Base-by-base conservation (phyloP, 2,888 invertebrate genomes). In the Ectemnius lituratus region DNA sequence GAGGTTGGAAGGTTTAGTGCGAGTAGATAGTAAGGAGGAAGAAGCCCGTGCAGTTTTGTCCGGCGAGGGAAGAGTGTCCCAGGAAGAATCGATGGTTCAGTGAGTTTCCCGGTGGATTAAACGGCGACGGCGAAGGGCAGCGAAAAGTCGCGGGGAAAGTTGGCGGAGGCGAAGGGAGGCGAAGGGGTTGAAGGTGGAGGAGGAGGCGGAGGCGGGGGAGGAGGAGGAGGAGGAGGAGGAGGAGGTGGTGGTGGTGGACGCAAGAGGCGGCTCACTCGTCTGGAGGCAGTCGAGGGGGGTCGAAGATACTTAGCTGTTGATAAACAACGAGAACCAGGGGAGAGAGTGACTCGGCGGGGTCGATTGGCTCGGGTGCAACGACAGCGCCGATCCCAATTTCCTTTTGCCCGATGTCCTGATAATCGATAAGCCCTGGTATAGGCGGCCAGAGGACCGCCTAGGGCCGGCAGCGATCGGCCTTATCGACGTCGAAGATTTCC, bases 351-450 rank as follows among this genome's bases (percentile, higher is more conserved):
- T 20, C 61, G 58, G 11, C 47, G 67, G 75, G 37, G 71, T 75
- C 75, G 75, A 68, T 67, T 66, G 57, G 58, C 27, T 67, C 68
- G 76, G 73, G 76, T 75, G 79, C 79, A 79, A 80, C 75, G 76
- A 67, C 79, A 77, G 79, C 69, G 74, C 75, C 76, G 79, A 81
- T 83, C 70, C 75, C 70, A 70, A 77, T 77, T 78, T 69, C 74
- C 75, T 76, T 76, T 82, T 71, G 37, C 79, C 73, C 81, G 73
- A 87, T 87, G 87, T 86, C 83, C 84, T 86, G 87, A 87, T 86
- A 85, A 85, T 82, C 81, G 80, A 84, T 82, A 82, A 76, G 78
- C 73, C 72, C 77, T 63, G 71, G 62, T 72, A 67, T 62, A 75
- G 78, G 81, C 76, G 75, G 80, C 77, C 69, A 60, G 72, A 72